These are phyloP conservation scores for Drosophila kambysellisi DNA, from an alignment of 2,888 invertebrate species.

Conservation along the genomic window DNA sequence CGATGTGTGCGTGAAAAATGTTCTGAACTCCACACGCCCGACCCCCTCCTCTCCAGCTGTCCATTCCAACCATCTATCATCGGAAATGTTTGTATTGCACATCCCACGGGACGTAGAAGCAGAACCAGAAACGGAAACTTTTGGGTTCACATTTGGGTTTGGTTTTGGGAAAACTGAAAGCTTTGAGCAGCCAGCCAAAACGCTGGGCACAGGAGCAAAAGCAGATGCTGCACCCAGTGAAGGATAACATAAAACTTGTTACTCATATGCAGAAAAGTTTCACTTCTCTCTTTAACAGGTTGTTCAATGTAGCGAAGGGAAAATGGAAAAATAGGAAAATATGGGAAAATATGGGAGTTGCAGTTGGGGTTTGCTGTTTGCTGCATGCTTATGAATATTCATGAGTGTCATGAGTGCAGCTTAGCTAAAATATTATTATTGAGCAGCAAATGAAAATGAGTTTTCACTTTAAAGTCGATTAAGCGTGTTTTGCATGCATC, in stretches of 20 bases:
- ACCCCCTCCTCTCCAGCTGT: background rate
- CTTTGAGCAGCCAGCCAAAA: constrained; percentile 46
- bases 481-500: background rate
- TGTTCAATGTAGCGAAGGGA: background rate
- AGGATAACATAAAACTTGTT: constrained; percentile 30
- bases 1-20: constrained; percentile 18
- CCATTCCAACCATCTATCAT: constrained; percentile 45
- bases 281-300: constrained; percentile 12
- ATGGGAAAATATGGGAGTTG: background rate
- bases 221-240: constrained; percentile 7
- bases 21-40: background rate
- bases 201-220: constrained; percentile 9
- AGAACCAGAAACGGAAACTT: constrained; percentile 4
- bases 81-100: constrained; percentile 27
- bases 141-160: background rate
- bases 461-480: background rate
- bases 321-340: too few species aligned
- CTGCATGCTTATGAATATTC: constrained; percentile 38
- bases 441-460: background rate
- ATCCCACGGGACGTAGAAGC: constrained; percentile 49
- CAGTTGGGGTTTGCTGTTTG: background rate
- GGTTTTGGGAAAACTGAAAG: constrained; percentile 32
- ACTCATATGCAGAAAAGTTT: constrained; percentile 39
- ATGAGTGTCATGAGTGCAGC: constrained; percentile 5
- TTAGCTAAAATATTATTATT: background rate